A percentile compares a stretch with the other conserved stretches of the same genome.
Evolutionary conservation across 2,888 invertebrate genomes (phyloP).

Genomic region (Nomada fabriciana): DNA sequence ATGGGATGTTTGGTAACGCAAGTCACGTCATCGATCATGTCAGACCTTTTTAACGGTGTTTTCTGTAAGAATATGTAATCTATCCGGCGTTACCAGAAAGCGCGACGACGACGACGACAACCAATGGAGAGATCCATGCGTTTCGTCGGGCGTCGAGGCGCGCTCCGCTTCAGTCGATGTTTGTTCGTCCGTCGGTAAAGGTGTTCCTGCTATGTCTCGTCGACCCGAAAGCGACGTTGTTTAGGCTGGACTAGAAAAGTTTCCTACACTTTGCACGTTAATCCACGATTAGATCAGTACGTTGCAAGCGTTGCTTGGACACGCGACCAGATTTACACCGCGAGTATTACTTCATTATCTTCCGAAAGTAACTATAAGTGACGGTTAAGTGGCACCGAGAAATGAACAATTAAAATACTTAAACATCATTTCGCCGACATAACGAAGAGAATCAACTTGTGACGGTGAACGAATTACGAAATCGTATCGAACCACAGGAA

Average conservation of each 20-base stretch:
- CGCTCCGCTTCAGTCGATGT: conserved; percentile 65
- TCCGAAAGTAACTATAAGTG: not conserved
- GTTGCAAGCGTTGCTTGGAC: not conserved
- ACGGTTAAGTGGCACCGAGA: not conserved
- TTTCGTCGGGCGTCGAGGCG: conserved; percentile 50
- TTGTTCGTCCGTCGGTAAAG: conserved; percentile 60
- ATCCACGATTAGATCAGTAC: conserved; percentile 18
- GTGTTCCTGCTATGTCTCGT: conserved; percentile 30
- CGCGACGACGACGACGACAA: conserved; percentile 24
- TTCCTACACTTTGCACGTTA: conserved; percentile 10
- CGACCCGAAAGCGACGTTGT: conserved; percentile 29
- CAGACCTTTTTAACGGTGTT: conserved; percentile 8
- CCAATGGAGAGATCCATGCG: conserved; percentile 56
- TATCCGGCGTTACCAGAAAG: conserved; percentile 46
- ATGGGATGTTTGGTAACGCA: conserved; percentile 31
- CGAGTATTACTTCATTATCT: not conserved
- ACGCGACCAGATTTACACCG: not conserved
- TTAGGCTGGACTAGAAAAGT: conserved; percentile 1
- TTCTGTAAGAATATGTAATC: conserved; percentile 14
- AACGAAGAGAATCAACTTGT: not conserved
- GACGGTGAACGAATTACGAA: not conserved
- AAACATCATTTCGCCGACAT: not conserved
- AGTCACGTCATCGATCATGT: conserved; percentile 23
- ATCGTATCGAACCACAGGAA: not conserved
- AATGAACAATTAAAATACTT: not conserved